Conservation (phyloP, 2,888 invertebrate species). For the Orthosia cruda region DNA sequence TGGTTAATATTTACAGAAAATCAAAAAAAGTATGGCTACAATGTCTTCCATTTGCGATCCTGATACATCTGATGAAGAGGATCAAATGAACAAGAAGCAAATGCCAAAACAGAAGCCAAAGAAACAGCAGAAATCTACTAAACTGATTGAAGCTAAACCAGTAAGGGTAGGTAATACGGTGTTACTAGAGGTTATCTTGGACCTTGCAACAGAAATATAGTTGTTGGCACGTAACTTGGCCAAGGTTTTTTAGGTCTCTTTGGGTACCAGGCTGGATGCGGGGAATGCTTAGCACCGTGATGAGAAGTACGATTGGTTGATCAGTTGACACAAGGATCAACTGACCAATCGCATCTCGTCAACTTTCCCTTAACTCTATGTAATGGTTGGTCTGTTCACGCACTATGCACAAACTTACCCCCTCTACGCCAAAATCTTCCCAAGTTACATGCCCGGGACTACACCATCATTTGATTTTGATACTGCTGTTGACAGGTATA, state of each 20-base stretch:
- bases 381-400: too few relatives aligned
- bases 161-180: conserved; percentile 73
- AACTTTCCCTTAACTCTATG: too few relatives aligned
- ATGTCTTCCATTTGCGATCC: conserved; percentile 90
- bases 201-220: background rate
- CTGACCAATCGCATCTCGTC: too few relatives aligned
- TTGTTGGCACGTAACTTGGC: too few relatives aligned
- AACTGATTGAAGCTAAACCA: conserved; percentile 82
- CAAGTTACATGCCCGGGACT: too few relatives aligned
- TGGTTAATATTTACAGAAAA: conserved; percentile 72
- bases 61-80: conserved; percentile 91
- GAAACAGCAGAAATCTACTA: conserved; percentile 75
- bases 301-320: too few relatives aligned
- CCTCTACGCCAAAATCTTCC: too few relatives aligned
- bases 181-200: background rate
- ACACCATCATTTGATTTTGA: background rate
- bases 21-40: conserved; percentile 76
- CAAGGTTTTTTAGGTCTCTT: too few relatives aligned
- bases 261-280: too few relatives aligned
- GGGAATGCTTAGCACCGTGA: too few relatives aligned
- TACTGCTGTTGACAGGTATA: background rate
- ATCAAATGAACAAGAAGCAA: conserved; percentile 44
- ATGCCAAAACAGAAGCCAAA: conserved; percentile 65
- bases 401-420: too few relatives aligned
- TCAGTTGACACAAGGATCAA: too few relatives aligned